Conservation (phyloP, 2,113 vertebrate species). For the Epinephelus cyanopodus region DNA sequence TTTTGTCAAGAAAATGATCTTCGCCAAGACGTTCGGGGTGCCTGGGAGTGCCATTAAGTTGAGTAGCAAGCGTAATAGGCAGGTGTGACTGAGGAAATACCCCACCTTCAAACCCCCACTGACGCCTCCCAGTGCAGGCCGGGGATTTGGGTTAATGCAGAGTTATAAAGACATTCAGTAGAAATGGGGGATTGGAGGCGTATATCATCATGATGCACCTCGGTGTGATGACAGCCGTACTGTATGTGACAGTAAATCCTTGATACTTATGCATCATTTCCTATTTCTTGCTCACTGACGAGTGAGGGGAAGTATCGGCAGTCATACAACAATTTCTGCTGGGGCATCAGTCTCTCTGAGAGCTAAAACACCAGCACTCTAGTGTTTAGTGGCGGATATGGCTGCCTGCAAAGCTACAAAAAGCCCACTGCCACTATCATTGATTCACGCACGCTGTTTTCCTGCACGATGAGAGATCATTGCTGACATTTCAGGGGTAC, state of each 20-base stretch:
- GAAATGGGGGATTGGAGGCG: conserved; percentile 62
- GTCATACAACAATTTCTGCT: conserved; percentile 55
- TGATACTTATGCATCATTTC: conserved; percentile 77
- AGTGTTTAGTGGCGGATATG: conserved; percentile 34
- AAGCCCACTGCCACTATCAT: neutral
- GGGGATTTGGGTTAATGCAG: conserved; percentile 79
- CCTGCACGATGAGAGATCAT: neutral
- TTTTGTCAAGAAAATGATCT: conserved; percentile 76
- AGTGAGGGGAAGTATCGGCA: conserved; percentile 49
- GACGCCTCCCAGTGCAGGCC: conserved; percentile 60
- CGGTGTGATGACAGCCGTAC: conserved; percentile 69
- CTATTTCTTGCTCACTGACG: conserved; percentile 58
- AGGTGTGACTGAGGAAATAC: conserved; percentile 72
- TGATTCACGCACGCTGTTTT: neutral
- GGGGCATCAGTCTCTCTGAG: conserved; percentile 64
- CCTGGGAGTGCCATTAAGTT: conserved; percentile 73
- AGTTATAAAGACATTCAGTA: conserved; percentile 74
- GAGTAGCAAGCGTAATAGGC: conserved; percentile 68
- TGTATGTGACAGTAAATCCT: conserved; percentile 77
- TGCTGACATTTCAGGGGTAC: neutral
- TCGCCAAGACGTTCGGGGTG: conserved; percentile 46
- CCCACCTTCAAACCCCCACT: conserved; percentile 57
- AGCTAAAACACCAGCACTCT: conserved; percentile 32
- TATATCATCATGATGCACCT: conserved; percentile 71
- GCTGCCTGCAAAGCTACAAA: conserved; percentile 4